These are phyloP conservation scores for Anarrhichthys ocellatus DNA, from an alignment of 2,113 vertebrate genomes.

Conservation along the genomic window DNA sequence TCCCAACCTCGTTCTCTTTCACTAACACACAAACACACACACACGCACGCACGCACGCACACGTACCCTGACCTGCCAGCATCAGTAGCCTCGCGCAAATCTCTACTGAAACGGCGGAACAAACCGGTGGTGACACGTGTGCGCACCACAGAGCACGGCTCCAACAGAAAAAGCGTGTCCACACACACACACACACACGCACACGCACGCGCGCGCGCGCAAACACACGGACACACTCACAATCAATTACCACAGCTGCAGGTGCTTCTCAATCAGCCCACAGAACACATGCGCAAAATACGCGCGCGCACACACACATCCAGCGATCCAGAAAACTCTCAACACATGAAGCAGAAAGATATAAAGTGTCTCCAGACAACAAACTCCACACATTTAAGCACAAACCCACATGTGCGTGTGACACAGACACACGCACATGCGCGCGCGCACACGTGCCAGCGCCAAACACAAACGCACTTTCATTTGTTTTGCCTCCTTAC, in stretches of 20 bases:
- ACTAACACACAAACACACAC: neutral
- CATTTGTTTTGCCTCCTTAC: slow-evolving; percentile 63
- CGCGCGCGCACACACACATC: slow-evolving; percentile 35
- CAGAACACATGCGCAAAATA: slow-evolving; percentile 30
- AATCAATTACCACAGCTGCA: slow-evolving; percentile 46
- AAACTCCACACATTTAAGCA: slow-evolving; percentile 28
- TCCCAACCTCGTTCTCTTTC: neutral
- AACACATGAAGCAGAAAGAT: slow-evolving; percentile 43
- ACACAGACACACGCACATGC: neutral
- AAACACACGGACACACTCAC: neutral
- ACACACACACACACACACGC: neutral
- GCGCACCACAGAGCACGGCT: slow-evolving; percentile 64
- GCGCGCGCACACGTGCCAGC: neutral
- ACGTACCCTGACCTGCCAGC: slow-evolving; percentile 64
- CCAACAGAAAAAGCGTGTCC: slow-evolving; percentile 38
- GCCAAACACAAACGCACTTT: slow-evolving; percentile 12
- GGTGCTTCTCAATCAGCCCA: slow-evolving; percentile 59
- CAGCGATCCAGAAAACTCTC: slow-evolving; percentile 62
- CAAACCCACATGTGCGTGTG: neutral
- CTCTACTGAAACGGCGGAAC: slow-evolving; percentile 65
- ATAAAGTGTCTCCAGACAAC: slow-evolving; percentile 48
- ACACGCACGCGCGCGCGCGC: neutral
- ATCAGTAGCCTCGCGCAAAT: slow-evolving; percentile 62
- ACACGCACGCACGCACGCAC: neutral
- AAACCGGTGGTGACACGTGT: slow-evolving; percentile 67